Percentiles rank a stretch among this genome's conserved stretches.
Evolutionary conservation across 2,797 vertebrate species (phyloP).

Genomic region (Margarornis squamiger): DNA sequence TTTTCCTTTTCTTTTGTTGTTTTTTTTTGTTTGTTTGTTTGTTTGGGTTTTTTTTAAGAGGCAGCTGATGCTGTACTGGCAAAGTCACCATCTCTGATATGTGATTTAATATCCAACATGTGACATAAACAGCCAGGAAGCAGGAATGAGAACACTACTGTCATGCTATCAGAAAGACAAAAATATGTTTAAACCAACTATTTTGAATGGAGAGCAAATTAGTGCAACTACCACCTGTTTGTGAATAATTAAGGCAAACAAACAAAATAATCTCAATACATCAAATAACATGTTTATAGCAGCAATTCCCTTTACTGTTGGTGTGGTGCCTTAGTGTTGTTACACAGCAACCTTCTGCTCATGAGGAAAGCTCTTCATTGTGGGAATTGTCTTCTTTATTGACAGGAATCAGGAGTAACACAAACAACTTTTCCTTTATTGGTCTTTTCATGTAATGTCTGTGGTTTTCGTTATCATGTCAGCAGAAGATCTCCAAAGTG

Average conservation of each 20-base stretch:
- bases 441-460: not conserved
- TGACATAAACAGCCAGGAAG: not conserved
- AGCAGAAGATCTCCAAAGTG: not conserved
- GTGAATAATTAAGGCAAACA: constrained; percentile 34
- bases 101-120: not conserved
- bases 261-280: not conserved
- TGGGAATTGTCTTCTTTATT: not conserved
- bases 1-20: rapidly evolving
- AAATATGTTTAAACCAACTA: not conserved
- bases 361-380: not conserved
- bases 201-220: not conserved
- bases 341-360: not conserved
- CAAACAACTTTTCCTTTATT: not conserved
- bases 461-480: not conserved
- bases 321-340: not conserved
- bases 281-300: not conserved
- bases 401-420: not conserved
- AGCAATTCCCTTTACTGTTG: not conserved
- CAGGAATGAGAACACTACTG: not conserved
- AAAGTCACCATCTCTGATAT: not conserved
- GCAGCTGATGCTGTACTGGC: not conserved
- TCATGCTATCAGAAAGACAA: not conserved
- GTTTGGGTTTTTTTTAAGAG: not conserved
- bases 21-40: too few species aligned
- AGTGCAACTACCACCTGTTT: constrained; percentile 12